A percentile compares a stretch with the other conserved stretches of the same genome.
Evolutionary conservation across 2,888 invertebrate species (phyloP).

Genomic region (Protonemura montana): DNA sequence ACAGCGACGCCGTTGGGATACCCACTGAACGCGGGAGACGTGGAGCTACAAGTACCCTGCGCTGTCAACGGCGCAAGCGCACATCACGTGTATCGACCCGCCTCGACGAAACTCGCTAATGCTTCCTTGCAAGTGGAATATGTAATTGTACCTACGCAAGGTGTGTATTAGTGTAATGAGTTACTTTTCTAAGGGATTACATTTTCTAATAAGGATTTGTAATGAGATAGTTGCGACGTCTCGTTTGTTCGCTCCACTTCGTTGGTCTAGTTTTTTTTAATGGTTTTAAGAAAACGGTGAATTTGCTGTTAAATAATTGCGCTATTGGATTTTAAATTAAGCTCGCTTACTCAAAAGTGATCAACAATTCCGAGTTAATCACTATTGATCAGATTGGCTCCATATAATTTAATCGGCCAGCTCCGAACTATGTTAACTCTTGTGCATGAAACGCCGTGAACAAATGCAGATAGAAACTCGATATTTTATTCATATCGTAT

Average conservation of each 20-base stretch:
- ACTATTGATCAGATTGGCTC: no score
- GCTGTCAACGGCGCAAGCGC: neutral
- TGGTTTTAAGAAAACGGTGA: neutral
- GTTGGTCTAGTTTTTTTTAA: neutral
- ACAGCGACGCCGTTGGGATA: neutral
- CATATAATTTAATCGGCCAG: no score
- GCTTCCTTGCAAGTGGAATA: neutral
- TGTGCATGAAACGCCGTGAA: neutral
- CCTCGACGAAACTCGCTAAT: neutral
- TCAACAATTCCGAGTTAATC: no score
- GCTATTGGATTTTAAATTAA: no score
- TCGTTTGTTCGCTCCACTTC: neutral
- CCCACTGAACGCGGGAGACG: neutral
- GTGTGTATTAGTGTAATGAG: constrained; percentile 12
- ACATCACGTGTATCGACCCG: neutral
- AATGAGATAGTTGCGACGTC: neutral
- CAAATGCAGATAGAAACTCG: neutral
- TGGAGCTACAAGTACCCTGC: neutral
- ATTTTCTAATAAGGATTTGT: neutral
- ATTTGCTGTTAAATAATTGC: no score
- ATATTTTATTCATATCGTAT: neutral
- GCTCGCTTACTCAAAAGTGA: no score
- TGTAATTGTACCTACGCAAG: neutral
- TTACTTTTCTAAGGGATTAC: neutral
- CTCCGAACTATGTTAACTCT: neutral